Base-by-base conservation (phyloP, 2,797 vertebrate species). In the Lateolabrax maculatus region DNA sequence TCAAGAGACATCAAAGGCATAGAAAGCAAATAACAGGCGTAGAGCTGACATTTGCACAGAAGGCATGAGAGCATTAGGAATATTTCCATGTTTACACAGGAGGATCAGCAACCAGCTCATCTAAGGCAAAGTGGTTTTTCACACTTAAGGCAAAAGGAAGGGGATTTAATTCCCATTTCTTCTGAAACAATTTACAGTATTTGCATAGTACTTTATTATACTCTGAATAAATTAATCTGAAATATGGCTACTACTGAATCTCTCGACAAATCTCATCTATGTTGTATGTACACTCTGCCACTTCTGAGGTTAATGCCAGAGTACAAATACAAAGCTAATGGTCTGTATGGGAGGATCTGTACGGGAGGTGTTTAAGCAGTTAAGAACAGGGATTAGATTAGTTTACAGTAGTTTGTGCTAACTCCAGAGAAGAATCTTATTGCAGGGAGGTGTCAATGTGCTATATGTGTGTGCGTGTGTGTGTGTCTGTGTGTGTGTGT, bases 331-430 rank as follows among this genome's bases (percentile, higher is more conserved):
- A 77, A 64, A 83, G 64, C 71, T 77, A 64, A 73, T 0, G 1
- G 62, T 29, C 34, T 56, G 58, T 66, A 74, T 37, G 60, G 64
- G 80, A 49, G 57, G 78, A 61, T 86, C 58, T 65, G 53, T 44
- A 73, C 49, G 2, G 83, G 80, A 80, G 76, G 74, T 86, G 72
- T 85, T 87, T 82, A 82, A 84, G 87, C 77, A 69, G 75, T 71
- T 83, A 84, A 88, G 84, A 80, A 62, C 56, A 56, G 75, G 79
- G 85, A 90, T 92, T 87, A 85, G 49, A 29, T 48, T 61, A 41
- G 76, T 84, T 83, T 88, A 85, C 77, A 56, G 68, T 71, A 61
- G 79, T 51, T 90, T 89, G 84, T 72, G 62, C 63, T 83, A 87
- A 85, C 77, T 75, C 66, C 77, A 49, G 60, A 71, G 71, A 75